Conservation (phyloP, 2,113 vertebrate species). For the Notechis scutatus region DNA sequence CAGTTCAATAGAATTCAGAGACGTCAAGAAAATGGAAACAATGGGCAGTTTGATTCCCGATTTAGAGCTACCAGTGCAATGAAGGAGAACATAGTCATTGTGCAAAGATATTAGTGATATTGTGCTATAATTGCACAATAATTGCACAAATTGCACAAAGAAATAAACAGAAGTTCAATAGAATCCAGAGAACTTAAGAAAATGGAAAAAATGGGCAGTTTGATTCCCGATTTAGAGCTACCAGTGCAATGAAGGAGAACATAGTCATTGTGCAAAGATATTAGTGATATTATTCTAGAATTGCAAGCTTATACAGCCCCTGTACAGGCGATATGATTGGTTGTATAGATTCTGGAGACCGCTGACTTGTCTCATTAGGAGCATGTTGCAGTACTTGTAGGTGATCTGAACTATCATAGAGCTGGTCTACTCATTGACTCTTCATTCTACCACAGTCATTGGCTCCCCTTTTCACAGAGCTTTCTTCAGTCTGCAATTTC, state of each 20-base stretch:
- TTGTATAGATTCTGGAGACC: background rate
- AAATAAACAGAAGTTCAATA: background rate
- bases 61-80: background rate
- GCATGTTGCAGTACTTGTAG: background rate
- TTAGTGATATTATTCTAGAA: no score
- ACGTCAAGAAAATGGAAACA: background rate
- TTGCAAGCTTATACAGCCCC: background rate
- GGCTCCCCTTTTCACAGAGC: background rate
- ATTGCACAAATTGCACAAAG: no score
- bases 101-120: background rate
- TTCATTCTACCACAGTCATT: background rate
- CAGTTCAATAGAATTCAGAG: slow-evolving; percentile 1
- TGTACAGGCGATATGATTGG: background rate
- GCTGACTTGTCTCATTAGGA: background rate
- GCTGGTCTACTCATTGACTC: background rate
- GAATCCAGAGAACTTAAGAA: background rate
- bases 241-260: background rate
- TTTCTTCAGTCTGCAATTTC: background rate
- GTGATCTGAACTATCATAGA: background rate
- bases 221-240: background rate
- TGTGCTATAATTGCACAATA: no score
- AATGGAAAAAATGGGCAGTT: background rate
- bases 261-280: background rate
- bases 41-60: background rate
- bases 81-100: background rate